These are phyloP conservation scores for Chinchilla lanigera DNA, from an alignment of 2,113 vertebrate species.

Conservation along the genomic window DNA sequence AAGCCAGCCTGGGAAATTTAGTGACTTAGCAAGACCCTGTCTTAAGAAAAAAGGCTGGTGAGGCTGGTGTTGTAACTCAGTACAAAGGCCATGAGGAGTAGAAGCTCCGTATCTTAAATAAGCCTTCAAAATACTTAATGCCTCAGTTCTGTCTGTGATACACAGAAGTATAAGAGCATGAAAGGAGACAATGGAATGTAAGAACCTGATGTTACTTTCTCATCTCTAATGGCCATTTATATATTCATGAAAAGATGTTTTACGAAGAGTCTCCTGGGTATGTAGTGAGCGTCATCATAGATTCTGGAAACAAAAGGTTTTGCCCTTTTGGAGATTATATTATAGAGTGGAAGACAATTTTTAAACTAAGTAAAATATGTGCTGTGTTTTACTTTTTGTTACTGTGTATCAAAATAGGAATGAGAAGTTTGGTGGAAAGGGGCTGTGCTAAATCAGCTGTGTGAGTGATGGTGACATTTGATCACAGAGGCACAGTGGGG, in stretches of 20 bases:
- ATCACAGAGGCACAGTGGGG: background rate
- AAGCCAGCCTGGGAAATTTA: background rate
- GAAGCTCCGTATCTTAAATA: background rate
- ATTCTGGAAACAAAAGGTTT: background rate
- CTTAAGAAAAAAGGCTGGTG: background rate
- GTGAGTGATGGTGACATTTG: background rate
- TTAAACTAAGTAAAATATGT: constrained; percentile 24
- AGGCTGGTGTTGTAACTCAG: background rate
- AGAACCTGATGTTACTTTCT: background rate
- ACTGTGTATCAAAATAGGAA: background rate
- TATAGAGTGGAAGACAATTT: constrained; percentile 33
- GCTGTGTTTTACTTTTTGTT: background rate
- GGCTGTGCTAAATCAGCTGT: background rate
- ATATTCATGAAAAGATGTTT: background rate
- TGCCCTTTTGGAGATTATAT: background rate
- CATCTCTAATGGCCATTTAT: background rate
- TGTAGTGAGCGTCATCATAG: background rate
- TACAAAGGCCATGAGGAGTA: background rate
- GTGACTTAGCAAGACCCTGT: background rate
- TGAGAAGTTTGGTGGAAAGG: background rate
- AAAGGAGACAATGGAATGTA: background rate
- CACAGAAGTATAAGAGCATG: background rate
- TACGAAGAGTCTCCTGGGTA: background rate
- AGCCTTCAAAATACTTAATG: background rate
- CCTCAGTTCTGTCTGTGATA: background rate